Percentiles rank a stretch among this genome's conserved stretches.
Conservation (phyloP, 2,113 vertebrate genomes). For the Crotalus tigris region DNA sequence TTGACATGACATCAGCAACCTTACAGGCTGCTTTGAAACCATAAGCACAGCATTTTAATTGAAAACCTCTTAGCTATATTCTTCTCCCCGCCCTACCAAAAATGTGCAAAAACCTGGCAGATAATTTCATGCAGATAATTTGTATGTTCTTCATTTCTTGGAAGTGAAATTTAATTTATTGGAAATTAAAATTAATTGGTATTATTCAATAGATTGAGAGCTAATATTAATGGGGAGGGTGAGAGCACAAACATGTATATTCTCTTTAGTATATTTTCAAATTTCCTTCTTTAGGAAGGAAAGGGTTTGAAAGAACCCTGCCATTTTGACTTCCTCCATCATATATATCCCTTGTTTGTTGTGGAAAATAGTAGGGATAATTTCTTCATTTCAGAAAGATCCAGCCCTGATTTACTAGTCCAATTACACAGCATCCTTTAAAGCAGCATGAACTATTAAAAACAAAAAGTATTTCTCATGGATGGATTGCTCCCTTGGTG, state of each 20-base stretch:
- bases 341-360: background rate
- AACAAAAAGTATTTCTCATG: background rate
- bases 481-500: rapidly evolving
- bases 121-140: background rate
- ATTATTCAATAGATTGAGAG: background rate
- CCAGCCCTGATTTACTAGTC: background rate
- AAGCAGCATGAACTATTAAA: background rate
- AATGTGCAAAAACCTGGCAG: background rate
- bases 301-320: background rate
- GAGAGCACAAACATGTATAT: background rate
- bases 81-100: constrained; percentile 36
- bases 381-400: constrained; percentile 17
- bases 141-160: background rate
- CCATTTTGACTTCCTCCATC: background rate
- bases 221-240: background rate
- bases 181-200: constrained; percentile 1
- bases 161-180: constrained; percentile 18
- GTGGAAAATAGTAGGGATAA: background rate
- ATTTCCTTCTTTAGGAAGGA: background rate
- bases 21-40: background rate
- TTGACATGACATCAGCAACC: background rate
- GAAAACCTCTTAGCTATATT: background rate
- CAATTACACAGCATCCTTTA: background rate
- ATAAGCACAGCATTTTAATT: background rate
- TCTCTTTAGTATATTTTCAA: background rate